A percentile compares a stretch with the other conserved stretches of the same genome.
phyloP scores from a whole-genome alignment of 2,113 vertebrate genomes.

The Leptobrachium ailaonicum region DNA sequence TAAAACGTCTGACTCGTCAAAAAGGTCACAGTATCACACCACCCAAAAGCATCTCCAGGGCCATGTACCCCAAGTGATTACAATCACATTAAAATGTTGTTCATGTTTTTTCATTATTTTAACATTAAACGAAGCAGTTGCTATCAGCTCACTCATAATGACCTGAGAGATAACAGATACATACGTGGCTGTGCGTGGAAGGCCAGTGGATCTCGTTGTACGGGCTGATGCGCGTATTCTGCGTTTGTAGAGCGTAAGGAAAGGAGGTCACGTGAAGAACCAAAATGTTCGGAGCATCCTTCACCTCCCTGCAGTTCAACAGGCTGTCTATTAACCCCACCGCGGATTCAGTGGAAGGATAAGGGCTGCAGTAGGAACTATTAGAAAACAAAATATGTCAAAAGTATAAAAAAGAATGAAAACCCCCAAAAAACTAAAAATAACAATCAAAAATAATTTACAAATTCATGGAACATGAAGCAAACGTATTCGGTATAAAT shows the following conservation, averaged over 20 bases:
- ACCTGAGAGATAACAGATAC: slow-evolving; percentile 50
- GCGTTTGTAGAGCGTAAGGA: slow-evolving; percentile 93
- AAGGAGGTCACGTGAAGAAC: slow-evolving; percentile 94
- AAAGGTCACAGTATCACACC: too few relatives aligned
- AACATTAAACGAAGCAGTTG: too few relatives aligned
- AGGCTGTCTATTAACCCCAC: slow-evolving; percentile 85
- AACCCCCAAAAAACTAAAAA: slow-evolving; percentile 1
- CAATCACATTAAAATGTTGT: too few relatives aligned
- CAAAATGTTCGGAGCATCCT: slow-evolving; percentile 89
- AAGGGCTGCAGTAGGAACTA: slow-evolving; percentile 68
- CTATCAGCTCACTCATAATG: too few relatives aligned
- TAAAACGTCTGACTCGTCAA: too few relatives aligned
- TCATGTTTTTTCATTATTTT: too few relatives aligned
- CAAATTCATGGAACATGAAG: background rate
- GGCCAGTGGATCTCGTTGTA: slow-evolving; percentile 98
- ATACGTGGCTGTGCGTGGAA: slow-evolving; percentile 81
- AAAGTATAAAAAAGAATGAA: too few relatives aligned
- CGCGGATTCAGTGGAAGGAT: slow-evolving; percentile 69
- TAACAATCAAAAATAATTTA: background rate
- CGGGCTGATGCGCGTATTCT: slow-evolving; percentile 88
- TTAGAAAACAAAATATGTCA: slow-evolving; percentile 36
- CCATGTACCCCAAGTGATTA: too few relatives aligned
- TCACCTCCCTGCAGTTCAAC: slow-evolving; percentile 89
- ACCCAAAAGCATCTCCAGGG: too few relatives aligned
- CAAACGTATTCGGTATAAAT: background rate